Evolutionary conservation across 2,113 vertebrate genomes (phyloP), one percentile per base, ranked within the genome.

Genomic region (Osmerus mordax): DNA sequence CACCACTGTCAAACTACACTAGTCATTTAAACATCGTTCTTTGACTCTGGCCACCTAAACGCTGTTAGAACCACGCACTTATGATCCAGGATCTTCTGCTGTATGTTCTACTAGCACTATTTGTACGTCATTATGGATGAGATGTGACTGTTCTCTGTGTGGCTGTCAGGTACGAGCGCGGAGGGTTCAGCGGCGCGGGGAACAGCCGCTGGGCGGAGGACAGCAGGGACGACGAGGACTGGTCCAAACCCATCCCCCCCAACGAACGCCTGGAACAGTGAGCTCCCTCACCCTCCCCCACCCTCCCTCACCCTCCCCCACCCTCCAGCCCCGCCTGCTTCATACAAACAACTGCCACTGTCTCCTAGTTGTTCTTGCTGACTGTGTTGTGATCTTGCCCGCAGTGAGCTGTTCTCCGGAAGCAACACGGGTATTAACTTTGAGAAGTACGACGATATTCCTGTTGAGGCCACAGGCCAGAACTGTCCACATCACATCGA

Each of bases 361-460:
- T 11, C 58, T 0, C 41, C 3, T 18, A 32, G 32, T 2, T 3
- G 16, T 8, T 3, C 19, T 36, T 36, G 32, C 32, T 29, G 14
- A 23, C 11, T 14, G 18, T 68, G 0, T 19, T 71, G 32, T 79
- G 4, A 53, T 61, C 3, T 18, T 29, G 16, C 14, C 84, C 86
- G 28, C 53, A 98, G 97, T 71, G 97, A 99, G 81, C 90, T 99
- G 15, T 99, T 99, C 83, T 92, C 97, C 73, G 96, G 89, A 88
- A 92, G 97, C 72, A 99, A 98, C 89, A 99, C 97, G 61, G 96
- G 97, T 81, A 99, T 99, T 86, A 99, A 99, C 83, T 99, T 99
- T 91, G 97, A 99, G 89, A 99, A 98, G 73, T 99, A 99, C 0
- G 97, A 99, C 70, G 97, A 98, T 91, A 99, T 99, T 94, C 97